A percentile compares a stretch with the other conserved stretches of the same genome.
phyloP scores from a whole-genome alignment of 2,797 vertebrate genomes.

The Natrix natrix region DNA sequence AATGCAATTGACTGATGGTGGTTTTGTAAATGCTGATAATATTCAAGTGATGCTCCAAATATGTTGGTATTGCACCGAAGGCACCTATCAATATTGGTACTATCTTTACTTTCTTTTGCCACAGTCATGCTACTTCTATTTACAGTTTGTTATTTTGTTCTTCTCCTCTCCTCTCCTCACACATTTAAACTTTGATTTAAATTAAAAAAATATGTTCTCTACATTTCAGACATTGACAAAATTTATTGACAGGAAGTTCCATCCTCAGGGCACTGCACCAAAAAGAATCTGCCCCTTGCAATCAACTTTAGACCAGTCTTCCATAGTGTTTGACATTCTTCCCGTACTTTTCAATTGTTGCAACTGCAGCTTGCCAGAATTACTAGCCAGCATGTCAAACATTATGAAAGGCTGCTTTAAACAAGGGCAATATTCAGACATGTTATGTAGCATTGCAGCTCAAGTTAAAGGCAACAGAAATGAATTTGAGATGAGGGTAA shows the following conservation, averaged over 20 bases:
- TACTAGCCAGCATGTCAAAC: neutral
- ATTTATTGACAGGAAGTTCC: neutral
- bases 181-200: neutral
- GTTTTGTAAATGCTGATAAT: neutral
- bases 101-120: neutral
- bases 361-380: neutral
- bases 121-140: neutral
- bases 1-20: neutral
- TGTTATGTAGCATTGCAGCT: neutral
- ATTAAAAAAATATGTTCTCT: neutral
- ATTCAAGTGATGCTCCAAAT: neutral
- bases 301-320: neutral
- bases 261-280: neutral
- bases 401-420: neutral
- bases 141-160: neutral
- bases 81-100: neutral
- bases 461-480: conserved; percentile 23
- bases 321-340: neutral
- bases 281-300: neutral
- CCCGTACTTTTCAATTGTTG: neutral
- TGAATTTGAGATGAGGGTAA: conserved; percentile 36
- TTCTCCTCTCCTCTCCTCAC: neutral
- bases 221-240: neutral
- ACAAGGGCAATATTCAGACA: neutral
- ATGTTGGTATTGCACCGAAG: neutral